A percentile compares a stretch with the other conserved stretches of the same genome.
These are phyloP conservation scores for Microchirus variegatus DNA, from an alignment of 2,797 vertebrate genomes.

Conservation along the genomic window DNA sequence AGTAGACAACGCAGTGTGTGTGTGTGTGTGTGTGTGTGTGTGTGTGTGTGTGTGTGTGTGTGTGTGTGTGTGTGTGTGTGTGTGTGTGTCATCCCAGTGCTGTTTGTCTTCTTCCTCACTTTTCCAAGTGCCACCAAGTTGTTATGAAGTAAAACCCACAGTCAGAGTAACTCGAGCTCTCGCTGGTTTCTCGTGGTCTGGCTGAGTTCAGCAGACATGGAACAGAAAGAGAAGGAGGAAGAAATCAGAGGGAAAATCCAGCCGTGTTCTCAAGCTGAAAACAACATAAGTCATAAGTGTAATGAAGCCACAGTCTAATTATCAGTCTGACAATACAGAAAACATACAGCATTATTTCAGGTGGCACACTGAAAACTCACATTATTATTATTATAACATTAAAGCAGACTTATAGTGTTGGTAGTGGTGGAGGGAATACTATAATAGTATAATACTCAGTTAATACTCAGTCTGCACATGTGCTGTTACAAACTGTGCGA, in stretches of 20 bases:
- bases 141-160: conserved; percentile 55
- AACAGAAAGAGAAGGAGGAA: conserved; percentile 51
- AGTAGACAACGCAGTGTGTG: too few species aligned
- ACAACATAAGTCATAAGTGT: conserved; percentile 55
- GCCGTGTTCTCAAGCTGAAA: conserved; percentile 60
- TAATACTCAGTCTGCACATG: too few species aligned
- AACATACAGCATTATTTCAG: conserved; percentile 40
- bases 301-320: conserved; percentile 66
- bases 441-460: too few species aligned
- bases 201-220: conserved; percentile 51
- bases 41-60: too few species aligned
- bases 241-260: conserved; percentile 64
- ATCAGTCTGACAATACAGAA: conserved; percentile 50
- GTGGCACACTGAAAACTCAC: conserved; percentile 12
- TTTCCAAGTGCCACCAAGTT: conserved; percentile 47
- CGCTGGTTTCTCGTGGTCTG: conserved; percentile 54
- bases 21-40: too few species aligned
- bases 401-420: too few species aligned
- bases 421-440: too few species aligned
- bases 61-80: conserved; percentile 5
- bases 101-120: conserved; percentile 53
- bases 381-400: not conserved
- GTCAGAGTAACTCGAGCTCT: conserved; percentile 50
- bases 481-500: too few species aligned
- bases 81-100: conserved; percentile 52